Conservation (phyloP, 1,140 invertebrate genomes). For the Schmidtea mediterranea region DNA sequence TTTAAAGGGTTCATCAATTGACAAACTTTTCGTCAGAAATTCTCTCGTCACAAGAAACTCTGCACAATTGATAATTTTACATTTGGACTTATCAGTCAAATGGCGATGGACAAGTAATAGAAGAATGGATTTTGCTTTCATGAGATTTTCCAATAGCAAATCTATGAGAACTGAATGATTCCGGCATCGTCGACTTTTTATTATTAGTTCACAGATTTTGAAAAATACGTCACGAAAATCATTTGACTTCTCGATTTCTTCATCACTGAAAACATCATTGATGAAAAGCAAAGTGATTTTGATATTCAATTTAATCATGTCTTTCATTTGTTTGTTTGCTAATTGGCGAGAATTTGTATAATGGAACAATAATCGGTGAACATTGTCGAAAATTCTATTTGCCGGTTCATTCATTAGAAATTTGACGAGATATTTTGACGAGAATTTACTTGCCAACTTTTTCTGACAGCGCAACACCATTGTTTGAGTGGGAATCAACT, state of each 20-base stretch:
- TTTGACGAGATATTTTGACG: constrained; percentile 42
- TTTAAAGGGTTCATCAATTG: constrained; percentile 1
- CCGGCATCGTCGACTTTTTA: constrained; percentile 25
- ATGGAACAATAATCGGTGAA: constrained; percentile 43
- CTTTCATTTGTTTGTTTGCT: constrained; percentile 67
- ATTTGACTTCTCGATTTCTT: constrained; percentile 39
- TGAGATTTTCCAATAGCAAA: constrained; percentile 22
- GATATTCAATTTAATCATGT: constrained; percentile 70
- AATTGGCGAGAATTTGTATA: constrained; percentile 52
- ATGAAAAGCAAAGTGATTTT: constrained; percentile 56
- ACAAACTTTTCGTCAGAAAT: not conserved
- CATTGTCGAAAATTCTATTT: constrained; percentile 50
- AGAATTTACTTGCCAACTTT: constrained; percentile 57
- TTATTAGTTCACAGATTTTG: not conserved
- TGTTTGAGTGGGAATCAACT: not conserved
- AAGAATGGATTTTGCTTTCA: constrained; percentile 35
- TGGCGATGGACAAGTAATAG: constrained; percentile 42
- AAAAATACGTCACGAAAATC: constrained; percentile 19
- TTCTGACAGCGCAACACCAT: constrained; percentile 65
- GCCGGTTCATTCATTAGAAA: constrained; percentile 60
- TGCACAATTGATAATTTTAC: constrained; percentile 1
- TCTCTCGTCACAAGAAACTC: not conserved
- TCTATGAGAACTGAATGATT: not conserved
- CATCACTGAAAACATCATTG: constrained; percentile 42
- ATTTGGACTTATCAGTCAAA: constrained; percentile 45